Evolutionary conservation across 2,888 invertebrate genomes (phyloP).

Genomic region (Himalopsyche kuldschensis): DNA sequence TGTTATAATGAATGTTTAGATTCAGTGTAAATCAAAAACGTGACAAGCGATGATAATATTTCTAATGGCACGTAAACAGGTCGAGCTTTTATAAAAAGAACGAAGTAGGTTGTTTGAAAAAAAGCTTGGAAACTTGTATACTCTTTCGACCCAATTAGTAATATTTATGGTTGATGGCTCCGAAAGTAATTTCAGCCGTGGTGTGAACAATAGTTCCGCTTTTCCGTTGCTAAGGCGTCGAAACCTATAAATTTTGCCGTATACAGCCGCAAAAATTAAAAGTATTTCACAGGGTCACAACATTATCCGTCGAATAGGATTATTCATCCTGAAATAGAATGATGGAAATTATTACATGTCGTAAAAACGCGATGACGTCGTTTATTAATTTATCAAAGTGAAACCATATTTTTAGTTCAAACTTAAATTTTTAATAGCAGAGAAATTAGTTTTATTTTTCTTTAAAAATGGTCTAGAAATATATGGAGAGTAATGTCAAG

Average conservation of each 20-base stretch:
- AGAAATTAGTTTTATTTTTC: too few species aligned
- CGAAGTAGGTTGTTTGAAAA: not conserved
- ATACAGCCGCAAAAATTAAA: not conserved
- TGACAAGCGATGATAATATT: not conserved
- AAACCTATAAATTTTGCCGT: not conserved
- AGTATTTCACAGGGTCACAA: not conserved
- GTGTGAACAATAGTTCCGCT: not conserved
- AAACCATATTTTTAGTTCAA: too few species aligned
- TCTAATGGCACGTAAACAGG: not conserved
- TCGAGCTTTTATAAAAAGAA: not conserved
- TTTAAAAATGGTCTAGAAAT: too few species aligned
- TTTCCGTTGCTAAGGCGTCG: not conserved
- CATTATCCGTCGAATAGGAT: not conserved
- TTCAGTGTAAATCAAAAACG: too few species aligned
- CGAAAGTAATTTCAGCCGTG: not conserved
- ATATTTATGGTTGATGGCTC: not conserved
- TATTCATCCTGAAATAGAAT: too few species aligned
- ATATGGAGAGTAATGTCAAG: too few species aligned
- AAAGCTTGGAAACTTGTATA: not conserved
- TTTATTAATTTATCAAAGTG: too few species aligned
- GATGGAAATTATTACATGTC: too few species aligned
- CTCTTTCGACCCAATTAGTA: not conserved
- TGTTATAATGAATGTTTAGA: too few species aligned
- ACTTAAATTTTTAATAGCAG: too few species aligned
- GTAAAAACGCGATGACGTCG: too few species aligned